phyloP scores from a whole-genome alignment of 2,888 invertebrate species.

The Chrysina gloriosa region DNA sequence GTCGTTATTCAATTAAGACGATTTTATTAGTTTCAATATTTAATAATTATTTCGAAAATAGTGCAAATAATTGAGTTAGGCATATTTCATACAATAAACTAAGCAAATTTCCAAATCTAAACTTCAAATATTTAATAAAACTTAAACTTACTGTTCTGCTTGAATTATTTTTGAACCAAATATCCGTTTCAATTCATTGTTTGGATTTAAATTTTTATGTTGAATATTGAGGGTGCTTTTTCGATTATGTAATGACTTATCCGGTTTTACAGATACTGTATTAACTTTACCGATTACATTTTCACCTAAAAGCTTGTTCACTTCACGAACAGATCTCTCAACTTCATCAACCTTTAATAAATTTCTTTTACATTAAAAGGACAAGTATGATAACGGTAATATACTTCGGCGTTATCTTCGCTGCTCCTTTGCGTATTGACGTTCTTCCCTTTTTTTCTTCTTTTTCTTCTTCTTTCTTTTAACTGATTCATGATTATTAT shows the following conservation, averaged over 20 bases:
- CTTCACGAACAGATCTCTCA: constrained; percentile 74
- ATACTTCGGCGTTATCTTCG: constrained; percentile 74
- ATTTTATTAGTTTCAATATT: too few relatives aligned
- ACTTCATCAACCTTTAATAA: constrained; percentile 72
- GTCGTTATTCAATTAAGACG: too few relatives aligned
- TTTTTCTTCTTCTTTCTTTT: constrained; percentile 74
- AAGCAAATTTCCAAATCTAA: too few relatives aligned
- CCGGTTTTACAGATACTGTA: constrained; percentile 51
- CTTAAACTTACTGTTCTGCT: constrained; percentile 66
- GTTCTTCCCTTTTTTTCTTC: constrained; percentile 67
- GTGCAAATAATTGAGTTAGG: too few relatives aligned
- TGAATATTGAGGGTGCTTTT: constrained; percentile 73
- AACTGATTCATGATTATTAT: constrained; percentile 64
- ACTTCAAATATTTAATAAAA: too few relatives aligned
- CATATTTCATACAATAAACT: too few relatives aligned
- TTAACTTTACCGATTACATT: constrained; percentile 56
- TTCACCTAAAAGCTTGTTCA: constrained; percentile 75
- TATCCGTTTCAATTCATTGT: constrained; percentile 83
- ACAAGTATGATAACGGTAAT: constrained; percentile 42
- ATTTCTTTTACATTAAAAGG: background rate
- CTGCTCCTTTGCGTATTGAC: constrained; percentile 69
- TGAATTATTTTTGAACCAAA: constrained; percentile 84
- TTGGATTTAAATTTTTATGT: constrained; percentile 79
- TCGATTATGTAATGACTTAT: constrained; percentile 53
- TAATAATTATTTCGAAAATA: too few relatives aligned